Evolutionary conservation across 2,888 invertebrate species (phyloP).

Genomic region (Sepioteuthis lessoniana): DNA sequence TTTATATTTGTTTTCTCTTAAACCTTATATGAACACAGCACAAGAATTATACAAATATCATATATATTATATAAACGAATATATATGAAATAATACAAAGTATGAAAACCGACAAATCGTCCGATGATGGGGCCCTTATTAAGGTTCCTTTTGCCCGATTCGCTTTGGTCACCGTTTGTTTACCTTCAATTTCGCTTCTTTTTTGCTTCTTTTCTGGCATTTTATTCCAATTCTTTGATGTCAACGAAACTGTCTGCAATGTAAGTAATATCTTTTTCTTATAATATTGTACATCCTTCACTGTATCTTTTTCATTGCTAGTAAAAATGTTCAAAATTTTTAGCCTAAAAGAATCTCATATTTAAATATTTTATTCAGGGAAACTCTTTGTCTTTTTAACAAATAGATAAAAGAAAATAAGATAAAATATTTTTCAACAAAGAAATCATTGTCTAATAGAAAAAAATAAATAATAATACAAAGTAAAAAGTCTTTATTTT

Average conservation of each 20-base stretch:
- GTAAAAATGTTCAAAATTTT: no score
- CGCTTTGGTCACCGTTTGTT: constrained; percentile 87
- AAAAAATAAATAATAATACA: no score
- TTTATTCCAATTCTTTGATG: constrained; percentile 92
- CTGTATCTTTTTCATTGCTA: neutral
- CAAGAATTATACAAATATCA: constrained; percentile 1
- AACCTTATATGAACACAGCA: neutral
- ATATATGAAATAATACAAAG: constrained; percentile 34
- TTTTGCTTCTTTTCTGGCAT: constrained; percentile 91
- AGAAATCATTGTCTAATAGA: no score
- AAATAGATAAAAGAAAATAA: no score
- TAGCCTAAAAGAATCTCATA: no score
- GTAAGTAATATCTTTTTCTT: constrained; percentile 79
- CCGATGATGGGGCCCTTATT: constrained; percentile 52
- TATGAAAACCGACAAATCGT: constrained; percentile 24
- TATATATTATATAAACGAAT: neutral
- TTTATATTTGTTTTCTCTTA: neutral
- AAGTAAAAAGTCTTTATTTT: no score
- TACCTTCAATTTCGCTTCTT: constrained; percentile 88
- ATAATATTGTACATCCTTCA: neutral
- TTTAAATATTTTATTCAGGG: no score
- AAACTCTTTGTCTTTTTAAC: no score
- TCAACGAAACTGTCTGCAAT: constrained; percentile 94
- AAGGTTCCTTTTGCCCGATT: constrained; percentile 78
- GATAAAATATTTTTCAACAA: no score